Conservation (phyloP, 2,113 vertebrate species). For the human (Homo sapiens) region GRCh38 chr3:133106001-133106500, state of each 20-base stretch:
- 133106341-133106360: not conserved
- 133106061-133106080: not conserved
- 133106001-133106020: not conserved
- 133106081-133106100: not conserved
- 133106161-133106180: not conserved
- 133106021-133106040: not conserved
- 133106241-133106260: not conserved
- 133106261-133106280: slow-evolving; percentile 7
- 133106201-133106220: not conserved
- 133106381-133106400: not conserved
- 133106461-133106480: not conserved
- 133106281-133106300: not conserved
- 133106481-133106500: not conserved
- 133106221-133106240: not conserved
- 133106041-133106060: not conserved
- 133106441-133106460: not conserved
- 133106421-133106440: not conserved
- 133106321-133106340: not conserved
- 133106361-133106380: not conserved
- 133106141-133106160: not conserved
- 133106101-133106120: not conserved
- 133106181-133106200: not conserved
- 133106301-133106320: not conserved
- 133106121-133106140: not conserved
- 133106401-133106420: not conserved